These are phyloP conservation scores for Sebastes oblongus DNA, from an alignment of 2,797 vertebrate genomes.

Conservation along the genomic window DNA sequence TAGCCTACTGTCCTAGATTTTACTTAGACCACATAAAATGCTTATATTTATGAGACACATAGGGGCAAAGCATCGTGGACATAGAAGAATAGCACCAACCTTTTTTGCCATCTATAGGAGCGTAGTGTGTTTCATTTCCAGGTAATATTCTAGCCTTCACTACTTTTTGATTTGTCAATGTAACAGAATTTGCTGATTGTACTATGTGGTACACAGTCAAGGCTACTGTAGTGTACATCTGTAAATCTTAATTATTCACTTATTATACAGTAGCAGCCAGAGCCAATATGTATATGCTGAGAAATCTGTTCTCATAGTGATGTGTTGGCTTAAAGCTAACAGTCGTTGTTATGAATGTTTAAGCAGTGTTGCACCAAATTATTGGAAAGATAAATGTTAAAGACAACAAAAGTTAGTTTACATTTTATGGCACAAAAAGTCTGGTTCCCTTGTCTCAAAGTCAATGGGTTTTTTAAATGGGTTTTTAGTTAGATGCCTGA, in stretches of 20 bases:
- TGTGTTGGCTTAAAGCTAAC: neutral
- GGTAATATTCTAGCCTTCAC: neutral
- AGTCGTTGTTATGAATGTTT: neutral
- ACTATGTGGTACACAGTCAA: neutral
- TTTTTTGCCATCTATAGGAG: conserved; percentile 22
- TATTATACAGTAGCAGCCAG: neutral
- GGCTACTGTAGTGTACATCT: neutral
- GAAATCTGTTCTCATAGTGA: neutral
- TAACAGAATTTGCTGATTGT: neutral
- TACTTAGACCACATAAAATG: conserved; percentile 72
- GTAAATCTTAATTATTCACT: neutral
- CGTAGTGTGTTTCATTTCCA: conserved; percentile 20
- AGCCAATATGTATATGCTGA: neutral
- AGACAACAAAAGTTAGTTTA: neutral
- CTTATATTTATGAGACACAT: conserved; percentile 75
- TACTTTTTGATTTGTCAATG: conserved; percentile 1
- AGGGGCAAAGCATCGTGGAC: conserved; percentile 39
- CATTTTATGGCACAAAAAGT: neutral
- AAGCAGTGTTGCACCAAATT: neutral
- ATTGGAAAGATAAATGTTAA: neutral
- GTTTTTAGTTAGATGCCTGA: no score
- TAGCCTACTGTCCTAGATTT: conserved; percentile 77
- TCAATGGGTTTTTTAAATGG: no score
- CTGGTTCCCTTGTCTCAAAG: no score
- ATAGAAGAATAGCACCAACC: neutral